phyloP scores from a whole-genome alignment of 2,888 invertebrate genomes.

The Spatulosminthurus flaviceps region DNA sequence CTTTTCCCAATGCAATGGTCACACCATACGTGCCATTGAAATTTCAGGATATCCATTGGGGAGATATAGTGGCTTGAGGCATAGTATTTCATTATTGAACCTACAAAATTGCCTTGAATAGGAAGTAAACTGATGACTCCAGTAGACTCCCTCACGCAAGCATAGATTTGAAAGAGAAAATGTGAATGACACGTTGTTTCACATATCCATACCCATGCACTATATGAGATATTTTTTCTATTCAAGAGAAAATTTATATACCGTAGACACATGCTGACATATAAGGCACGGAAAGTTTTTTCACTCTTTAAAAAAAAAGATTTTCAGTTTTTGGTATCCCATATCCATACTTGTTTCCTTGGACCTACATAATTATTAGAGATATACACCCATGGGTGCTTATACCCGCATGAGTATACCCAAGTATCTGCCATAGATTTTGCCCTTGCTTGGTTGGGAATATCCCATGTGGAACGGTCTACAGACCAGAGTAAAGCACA shows the following conservation, averaged over 20 bases:
- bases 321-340: background rate
- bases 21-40: too few relatives aligned
- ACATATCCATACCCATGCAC: background rate
- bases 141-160: background rate
- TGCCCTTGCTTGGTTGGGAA: background rate
- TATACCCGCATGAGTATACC: too few relatives aligned
- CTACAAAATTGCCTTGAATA: too few relatives aligned
- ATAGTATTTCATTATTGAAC: too few relatives aligned
- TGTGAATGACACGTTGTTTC: conserved; percentile 15
- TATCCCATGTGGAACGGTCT: background rate
- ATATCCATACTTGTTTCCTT: too few relatives aligned
- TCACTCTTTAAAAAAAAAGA: background rate
- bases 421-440: background rate
- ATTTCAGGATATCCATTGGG: too few relatives aligned
- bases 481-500: background rate
- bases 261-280: background rate
- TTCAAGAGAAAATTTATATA: background rate
- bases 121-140: background rate
- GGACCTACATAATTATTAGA: too few relatives aligned
- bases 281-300: conserved; percentile 3
- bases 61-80: too few relatives aligned
- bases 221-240: background rate
- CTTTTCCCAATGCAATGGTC: too few relatives aligned
- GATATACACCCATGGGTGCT: too few relatives aligned
- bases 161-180: conserved; percentile 13